phyloP scores from a whole-genome alignment of 2,113 vertebrate genomes.

The Lonchura striata region DNA sequence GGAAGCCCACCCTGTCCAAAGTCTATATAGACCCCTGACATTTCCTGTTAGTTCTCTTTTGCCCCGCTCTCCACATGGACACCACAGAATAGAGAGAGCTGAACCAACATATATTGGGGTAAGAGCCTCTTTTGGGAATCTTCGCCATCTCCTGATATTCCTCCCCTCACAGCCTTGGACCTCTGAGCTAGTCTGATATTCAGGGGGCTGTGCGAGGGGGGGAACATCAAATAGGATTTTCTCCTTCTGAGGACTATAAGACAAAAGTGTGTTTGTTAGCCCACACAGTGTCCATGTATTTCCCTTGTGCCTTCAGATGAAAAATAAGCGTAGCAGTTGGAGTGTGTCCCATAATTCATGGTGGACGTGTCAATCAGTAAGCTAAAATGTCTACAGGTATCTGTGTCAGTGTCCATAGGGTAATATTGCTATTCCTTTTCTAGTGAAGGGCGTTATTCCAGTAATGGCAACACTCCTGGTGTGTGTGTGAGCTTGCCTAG shows the following conservation, averaged over 20 bases:
- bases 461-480: not conserved
- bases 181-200: no score
- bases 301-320: not conserved
- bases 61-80: no score
- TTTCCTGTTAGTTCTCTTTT: no score
- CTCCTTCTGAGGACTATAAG: not conserved
- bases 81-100: no score
- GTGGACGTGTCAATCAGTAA: not conserved
- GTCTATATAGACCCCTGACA: no score
- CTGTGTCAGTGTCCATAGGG: rapidly evolving
- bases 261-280: not conserved
- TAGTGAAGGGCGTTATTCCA: not conserved
- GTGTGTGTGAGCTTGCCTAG: not conserved
- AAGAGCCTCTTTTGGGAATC: no score
- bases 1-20: no score
- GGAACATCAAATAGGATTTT: no score
- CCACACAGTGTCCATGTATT: rapidly evolving
- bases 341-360: not conserved
- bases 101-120: no score
- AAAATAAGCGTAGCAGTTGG: not conserved
- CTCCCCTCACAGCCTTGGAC: no score
- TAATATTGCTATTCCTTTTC: not conserved
- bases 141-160: no score
- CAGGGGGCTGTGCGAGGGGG: no score
- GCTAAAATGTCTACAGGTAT: not conserved